Base-by-base conservation (phyloP, 2,113 vertebrate species). In the Rhynchomys soricoides region DNA sequence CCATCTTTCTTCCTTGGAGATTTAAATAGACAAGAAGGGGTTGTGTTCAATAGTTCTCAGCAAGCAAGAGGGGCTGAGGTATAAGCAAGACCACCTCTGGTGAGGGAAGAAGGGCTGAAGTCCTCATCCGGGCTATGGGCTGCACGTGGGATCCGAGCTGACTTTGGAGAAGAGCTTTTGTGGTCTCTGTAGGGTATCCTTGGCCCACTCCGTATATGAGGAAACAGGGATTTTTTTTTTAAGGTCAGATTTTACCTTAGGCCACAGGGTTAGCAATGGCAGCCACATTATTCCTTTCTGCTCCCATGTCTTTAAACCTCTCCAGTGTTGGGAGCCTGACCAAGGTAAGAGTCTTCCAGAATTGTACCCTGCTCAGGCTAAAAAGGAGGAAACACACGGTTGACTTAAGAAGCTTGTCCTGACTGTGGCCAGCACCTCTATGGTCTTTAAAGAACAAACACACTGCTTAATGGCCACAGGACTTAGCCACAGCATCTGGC, bases 331-430 rank as follows among this genome's bases (percentile, higher is more conserved):
- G 50, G 10, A 62, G 19, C 70, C 62, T 70, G 40, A 83, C 64
- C 85, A 31, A 75, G 79, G 34, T 82, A 73, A 92, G 68, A 71
- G 40, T 43, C 50, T 92, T 75, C 34, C 16, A 31, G 34, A 85
- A 59, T 2, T 66, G 50, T 75, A 68, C 26, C 7, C 4, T 52
- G 6, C 75, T 96, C 17, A 57, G 52, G 55, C 24, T 17, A 26
- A 37, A 45, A 34, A 83, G 48, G n/a, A 85, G 50, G 91, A 92
- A 86, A 81, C 81, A 89, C 7, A n/a, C 19, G 12, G 77, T 90
- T 78, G 45, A 77, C 37, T 94, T 93, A 73, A 83, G 59, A 95
- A 91, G 62, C 62, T 50, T 96, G 22, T 71, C 26, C 57, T 93
- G 66, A 71, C 64, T 93, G 0, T 90, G 83, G 89, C 45, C 55